A percentile compares a stretch with the other conserved stretches of the same genome.
phyloP scores from a whole-genome alignment of 2,113 vertebrate genomes.

The Myiagra hebetior region DNA sequence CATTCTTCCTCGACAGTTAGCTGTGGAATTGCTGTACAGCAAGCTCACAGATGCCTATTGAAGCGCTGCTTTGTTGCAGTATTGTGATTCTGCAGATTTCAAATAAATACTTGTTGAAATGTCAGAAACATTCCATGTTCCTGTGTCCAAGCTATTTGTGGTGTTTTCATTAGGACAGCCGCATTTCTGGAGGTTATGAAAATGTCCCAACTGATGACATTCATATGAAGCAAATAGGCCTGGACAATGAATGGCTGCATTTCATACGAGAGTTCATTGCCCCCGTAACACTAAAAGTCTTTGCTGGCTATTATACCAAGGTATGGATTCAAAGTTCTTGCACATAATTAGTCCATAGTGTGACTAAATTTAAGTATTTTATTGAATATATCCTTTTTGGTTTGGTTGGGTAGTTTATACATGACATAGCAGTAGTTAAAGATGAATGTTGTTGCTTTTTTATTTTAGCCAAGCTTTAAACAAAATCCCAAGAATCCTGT shows the following conservation, averaged over 20 bases:
- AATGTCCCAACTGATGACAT: constrained; percentile 98
- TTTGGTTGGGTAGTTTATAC: neutral
- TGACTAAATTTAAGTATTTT: neutral
- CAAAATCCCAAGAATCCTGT: neutral
- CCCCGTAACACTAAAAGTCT: constrained; percentile 92
- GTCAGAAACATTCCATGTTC: neutral
- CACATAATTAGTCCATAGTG: neutral
- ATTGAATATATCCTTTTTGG: neutral
- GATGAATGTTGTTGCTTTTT: neutral
- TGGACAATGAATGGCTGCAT: constrained; percentile 94
- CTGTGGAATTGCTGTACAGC: neutral
- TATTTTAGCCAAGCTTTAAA: neutral
- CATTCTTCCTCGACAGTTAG: neutral
- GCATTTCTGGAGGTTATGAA: constrained; percentile 95
- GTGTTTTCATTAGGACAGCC: constrained; percentile 81
- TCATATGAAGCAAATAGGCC: constrained; percentile 92
- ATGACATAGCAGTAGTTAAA: neutral
- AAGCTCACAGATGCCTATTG: neutral
- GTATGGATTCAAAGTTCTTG: constrained; percentile 57
- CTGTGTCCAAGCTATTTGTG: neutral
- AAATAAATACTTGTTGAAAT: neutral
- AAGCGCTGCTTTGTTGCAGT: neutral
- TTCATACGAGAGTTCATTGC: constrained; percentile 98
- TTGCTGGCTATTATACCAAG: constrained; percentile 97
- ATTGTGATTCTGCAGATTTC: neutral